A percentile compares a stretch with the other conserved stretches of the same genome.
phyloP scores from a whole-genome alignment of 2,888 invertebrate species.

The Hydraecia micacea region DNA sequence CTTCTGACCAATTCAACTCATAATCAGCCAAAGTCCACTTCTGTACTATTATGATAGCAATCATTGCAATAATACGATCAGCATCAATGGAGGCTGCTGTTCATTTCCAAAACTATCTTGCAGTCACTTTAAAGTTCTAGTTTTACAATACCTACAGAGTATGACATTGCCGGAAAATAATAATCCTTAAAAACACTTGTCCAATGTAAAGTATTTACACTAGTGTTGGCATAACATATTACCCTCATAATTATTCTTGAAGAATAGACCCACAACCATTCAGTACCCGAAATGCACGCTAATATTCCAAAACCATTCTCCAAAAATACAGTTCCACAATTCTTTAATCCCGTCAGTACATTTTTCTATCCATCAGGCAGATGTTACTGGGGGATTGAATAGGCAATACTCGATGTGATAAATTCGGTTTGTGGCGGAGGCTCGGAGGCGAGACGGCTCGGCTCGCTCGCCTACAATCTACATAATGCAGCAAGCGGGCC shows the following conservation, averaged over 20 bases:
- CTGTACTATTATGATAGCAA: not conserved
- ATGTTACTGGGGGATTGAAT: constrained; percentile 87
- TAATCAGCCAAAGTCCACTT: not conserved
- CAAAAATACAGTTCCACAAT: constrained; percentile 46
- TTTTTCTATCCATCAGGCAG: constrained; percentile 79
- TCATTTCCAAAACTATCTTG: not conserved
- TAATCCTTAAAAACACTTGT: not conserved
- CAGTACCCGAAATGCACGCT: not conserved
- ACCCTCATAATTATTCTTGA: not conserved
- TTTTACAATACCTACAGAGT: not conserved
- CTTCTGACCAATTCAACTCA: not conserved
- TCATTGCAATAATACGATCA: not conserved
- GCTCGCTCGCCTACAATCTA: constrained; percentile 82
- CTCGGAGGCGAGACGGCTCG: constrained; percentile 73
- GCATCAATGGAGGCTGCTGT: not conserved
- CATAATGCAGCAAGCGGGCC: constrained; percentile 83
- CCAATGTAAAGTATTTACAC: not conserved
- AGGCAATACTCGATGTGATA: constrained; percentile 88
- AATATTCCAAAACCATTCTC: constrained; percentile 43
- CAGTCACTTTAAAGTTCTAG: not conserved
- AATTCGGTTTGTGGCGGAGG: constrained; percentile 83
- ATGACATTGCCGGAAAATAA: too few relatives aligned
- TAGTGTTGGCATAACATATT: not conserved
- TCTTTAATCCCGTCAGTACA: constrained; percentile 45
- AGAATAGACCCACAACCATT: not conserved